These are phyloP conservation scores for Neoseiulus cucumeris DNA, from an alignment of 1,140 invertebrate species.

Conservation along the genomic window DNA sequence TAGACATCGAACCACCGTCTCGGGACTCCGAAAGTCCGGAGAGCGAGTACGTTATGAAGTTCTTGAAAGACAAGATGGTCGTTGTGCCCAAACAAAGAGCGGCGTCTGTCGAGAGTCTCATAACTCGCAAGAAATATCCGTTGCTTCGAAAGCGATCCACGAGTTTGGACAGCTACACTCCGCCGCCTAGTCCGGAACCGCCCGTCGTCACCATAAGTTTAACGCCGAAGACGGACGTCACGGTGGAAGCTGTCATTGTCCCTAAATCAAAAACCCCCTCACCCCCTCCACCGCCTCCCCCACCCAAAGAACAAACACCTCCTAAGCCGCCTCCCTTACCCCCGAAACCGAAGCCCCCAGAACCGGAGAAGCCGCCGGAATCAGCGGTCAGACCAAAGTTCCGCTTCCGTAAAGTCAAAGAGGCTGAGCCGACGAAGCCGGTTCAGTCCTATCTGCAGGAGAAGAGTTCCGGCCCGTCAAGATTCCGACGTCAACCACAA, in stretches of 20 bases:
- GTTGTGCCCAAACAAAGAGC: neutral
- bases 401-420: neutral
- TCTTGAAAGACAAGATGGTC: slow-evolving; percentile 4
- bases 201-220: slow-evolving; percentile 8
- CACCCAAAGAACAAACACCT: neutral
- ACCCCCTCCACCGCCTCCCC: slow-evolving; percentile 3
- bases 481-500: neutral
- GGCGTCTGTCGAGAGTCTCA: neutral
- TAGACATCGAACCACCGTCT: neutral
- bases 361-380: neutral
- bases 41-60: slow-evolving; percentile 7
- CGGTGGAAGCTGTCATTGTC: neutral
- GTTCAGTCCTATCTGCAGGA: neutral
- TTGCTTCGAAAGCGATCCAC: neutral
- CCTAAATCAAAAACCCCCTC: neutral
- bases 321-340: neutral
- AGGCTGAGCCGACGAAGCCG: neutral
- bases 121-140: neutral
- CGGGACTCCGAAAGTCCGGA: slow-evolving; percentile 6
- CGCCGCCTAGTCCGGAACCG: neutral
- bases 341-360: neutral
- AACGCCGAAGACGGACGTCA: neutral
- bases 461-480: neutral
- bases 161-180: neutral
- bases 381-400: neutral